phyloP scores from a whole-genome alignment of 2,797 vertebrate species.

The Melanotaenia trifasciata region DNA sequence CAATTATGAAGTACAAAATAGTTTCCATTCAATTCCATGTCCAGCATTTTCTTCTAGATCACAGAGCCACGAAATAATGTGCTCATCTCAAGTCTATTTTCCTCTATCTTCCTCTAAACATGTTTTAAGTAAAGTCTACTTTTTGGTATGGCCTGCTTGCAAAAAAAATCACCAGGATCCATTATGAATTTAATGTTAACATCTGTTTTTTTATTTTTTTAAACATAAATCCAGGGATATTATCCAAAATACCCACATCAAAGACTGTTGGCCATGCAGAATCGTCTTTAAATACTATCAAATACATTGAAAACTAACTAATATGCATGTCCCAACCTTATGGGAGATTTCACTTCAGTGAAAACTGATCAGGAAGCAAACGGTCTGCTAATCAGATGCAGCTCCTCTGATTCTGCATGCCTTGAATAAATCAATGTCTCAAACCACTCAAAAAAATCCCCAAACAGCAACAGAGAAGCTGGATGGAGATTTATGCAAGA shows the following conservation, averaged over 20 bases:
- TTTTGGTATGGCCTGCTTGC: background rate
- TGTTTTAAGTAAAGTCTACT: background rate
- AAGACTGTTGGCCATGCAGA: background rate
- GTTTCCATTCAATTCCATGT: background rate
- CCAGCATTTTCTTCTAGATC: background rate
- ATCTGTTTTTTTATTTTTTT: background rate
- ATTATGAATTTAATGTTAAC: background rate
- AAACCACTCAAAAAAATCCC: background rate
- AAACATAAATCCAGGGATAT: background rate
- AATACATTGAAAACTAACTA: background rate
- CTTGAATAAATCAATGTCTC: background rate
- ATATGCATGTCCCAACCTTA: too few species aligned
- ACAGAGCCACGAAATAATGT: background rate
- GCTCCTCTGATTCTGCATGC: background rate
- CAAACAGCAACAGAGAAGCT: too few species aligned
- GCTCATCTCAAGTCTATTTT: too few species aligned
- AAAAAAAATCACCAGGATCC: background rate
- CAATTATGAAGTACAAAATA: too few species aligned
- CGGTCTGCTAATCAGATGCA: background rate
- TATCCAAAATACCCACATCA: too few species aligned
- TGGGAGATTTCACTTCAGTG: too few species aligned
- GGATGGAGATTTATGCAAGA: background rate
- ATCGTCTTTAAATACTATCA: background rate
- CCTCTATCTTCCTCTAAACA: background rate
- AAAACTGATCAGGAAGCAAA: too few species aligned